These are phyloP conservation scores for Anthonomus grandis DNA, from an alignment of 1,140 invertebrate genomes.

Conservation along the genomic window DNA sequence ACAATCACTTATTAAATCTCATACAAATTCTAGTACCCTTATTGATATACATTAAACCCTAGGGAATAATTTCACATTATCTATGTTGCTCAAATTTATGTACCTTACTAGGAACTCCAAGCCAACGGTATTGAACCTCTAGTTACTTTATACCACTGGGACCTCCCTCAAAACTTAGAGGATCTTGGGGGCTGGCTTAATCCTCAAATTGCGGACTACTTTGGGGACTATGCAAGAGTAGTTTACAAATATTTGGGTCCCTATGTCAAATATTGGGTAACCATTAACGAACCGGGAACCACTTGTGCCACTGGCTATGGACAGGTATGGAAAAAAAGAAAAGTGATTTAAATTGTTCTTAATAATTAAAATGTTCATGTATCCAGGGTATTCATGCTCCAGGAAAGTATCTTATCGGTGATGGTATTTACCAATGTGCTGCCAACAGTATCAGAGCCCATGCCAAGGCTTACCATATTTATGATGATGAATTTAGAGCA, in stretches of 20 bases:
- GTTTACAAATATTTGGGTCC: slow-evolving; percentile 33
- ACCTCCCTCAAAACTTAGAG: slow-evolving; percentile 45
- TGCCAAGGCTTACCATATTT: slow-evolving; percentile 53
- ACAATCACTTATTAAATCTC: too few species aligned
- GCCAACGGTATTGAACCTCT: slow-evolving; percentile 52
- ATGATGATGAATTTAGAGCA: slow-evolving; percentile 51
- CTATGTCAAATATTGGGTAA: slow-evolving; percentile 52
- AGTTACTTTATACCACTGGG: slow-evolving; percentile 52
- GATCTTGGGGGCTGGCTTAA: slow-evolving; percentile 55
- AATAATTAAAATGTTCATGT: background rate
- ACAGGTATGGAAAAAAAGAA: background rate
- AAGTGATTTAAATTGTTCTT: background rate
- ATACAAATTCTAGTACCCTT: too few species aligned
- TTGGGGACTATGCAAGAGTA: slow-evolving; percentile 43
- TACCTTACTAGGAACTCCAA: slow-evolving; percentile 51
- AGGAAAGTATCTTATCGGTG: background rate
- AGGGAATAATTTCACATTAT: too few species aligned
- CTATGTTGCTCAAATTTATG: background rate
- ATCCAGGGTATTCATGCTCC: background rate
- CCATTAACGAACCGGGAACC: slow-evolving; percentile 53
- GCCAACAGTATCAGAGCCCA: slow-evolving; percentile 21
- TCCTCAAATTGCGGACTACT: slow-evolving; percentile 41
- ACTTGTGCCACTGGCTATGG: slow-evolving; percentile 37
- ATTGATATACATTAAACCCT: too few species aligned
- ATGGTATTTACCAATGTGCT: slow-evolving; percentile 20